phyloP scores from a whole-genome alignment of 2,113 vertebrate species.

The Anoura caudifer region DNA sequence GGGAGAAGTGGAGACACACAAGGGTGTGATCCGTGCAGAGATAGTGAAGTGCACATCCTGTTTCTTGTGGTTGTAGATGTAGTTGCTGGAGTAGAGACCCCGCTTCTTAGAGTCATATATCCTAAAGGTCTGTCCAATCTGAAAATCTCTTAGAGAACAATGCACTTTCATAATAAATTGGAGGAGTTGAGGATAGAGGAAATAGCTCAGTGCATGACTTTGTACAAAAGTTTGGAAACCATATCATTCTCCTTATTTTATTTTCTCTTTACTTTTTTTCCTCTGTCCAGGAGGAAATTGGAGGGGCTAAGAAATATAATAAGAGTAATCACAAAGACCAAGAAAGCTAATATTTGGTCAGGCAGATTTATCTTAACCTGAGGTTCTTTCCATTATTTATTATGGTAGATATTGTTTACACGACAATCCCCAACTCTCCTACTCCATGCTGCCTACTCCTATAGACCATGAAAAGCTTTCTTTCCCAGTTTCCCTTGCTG shows the following conservation, averaged over 20 bases:
- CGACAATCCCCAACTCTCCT: not conserved
- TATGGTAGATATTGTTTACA: not conserved
- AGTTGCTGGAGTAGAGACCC: not conserved
- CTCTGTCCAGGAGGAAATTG: not conserved
- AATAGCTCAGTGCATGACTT: not conserved
- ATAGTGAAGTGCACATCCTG: no score
- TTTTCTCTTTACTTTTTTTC: not conserved
- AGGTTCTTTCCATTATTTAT: not conserved
- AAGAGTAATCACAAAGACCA: not conserved
- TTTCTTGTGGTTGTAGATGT: not conserved
- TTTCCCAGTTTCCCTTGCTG: not conserved
- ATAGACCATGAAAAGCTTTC: not conserved
- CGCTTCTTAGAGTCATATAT: not conserved
- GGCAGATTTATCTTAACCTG: not conserved
- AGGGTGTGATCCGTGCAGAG: not conserved
- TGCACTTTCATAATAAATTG: not conserved
- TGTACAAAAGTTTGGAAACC: not conserved
- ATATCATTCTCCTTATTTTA: not conserved
- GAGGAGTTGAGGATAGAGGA: not conserved
- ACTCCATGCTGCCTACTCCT: not conserved
- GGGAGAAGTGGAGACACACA: not conserved
- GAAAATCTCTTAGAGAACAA: not conserved
- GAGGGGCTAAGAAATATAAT: not conserved
- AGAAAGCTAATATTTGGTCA: not conserved
- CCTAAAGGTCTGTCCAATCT: not conserved